phyloP scores from a whole-genome alignment of 2,888 invertebrate species.

The Hololepta plana region DNA sequence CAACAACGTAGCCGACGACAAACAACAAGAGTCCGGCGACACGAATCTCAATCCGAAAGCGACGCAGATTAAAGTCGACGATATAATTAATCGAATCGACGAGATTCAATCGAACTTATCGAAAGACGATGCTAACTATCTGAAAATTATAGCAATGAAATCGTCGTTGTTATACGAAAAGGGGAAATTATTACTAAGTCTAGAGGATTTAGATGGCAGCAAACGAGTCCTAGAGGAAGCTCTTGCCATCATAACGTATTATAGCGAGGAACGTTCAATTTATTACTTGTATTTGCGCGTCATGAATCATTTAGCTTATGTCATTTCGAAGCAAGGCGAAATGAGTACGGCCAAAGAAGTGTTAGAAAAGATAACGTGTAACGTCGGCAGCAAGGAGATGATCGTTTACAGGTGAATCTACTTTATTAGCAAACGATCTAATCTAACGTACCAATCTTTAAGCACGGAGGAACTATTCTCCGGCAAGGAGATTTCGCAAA shows the following conservation, averaged over 20 bases:
- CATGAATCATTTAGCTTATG: constrained; percentile 38
- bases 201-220: constrained; percentile 15
- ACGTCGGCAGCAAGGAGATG: constrained; percentile 13
- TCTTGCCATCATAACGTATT: constrained; percentile 15
- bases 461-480: constrained; percentile 36
- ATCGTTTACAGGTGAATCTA: constrained; percentile 16
- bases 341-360: constrained; percentile 29
- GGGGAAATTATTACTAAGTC: constrained; percentile 19
- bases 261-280: constrained; percentile 16
- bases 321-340: constrained; percentile 34
- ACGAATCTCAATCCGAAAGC: too few species aligned
- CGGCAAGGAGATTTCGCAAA: constrained; percentile 21
- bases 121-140: constrained; percentile 11
- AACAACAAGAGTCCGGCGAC: constrained; percentile 7
- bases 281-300: constrained; percentile 34
- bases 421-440: constrained; percentile 1
- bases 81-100: constrained; percentile 11
- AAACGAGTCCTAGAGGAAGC: constrained; percentile 17
- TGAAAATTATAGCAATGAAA: constrained; percentile 20
- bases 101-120: constrained; percentile 8
- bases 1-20: constrained; percentile 8
- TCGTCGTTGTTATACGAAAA: constrained; percentile 23
- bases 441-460: background rate
- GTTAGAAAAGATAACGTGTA: constrained; percentile 29
- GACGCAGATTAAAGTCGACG: constrained; percentile 8